Conservation (phyloP, 2,888 invertebrate genomes). For the Tyria jacobaeae region DNA sequence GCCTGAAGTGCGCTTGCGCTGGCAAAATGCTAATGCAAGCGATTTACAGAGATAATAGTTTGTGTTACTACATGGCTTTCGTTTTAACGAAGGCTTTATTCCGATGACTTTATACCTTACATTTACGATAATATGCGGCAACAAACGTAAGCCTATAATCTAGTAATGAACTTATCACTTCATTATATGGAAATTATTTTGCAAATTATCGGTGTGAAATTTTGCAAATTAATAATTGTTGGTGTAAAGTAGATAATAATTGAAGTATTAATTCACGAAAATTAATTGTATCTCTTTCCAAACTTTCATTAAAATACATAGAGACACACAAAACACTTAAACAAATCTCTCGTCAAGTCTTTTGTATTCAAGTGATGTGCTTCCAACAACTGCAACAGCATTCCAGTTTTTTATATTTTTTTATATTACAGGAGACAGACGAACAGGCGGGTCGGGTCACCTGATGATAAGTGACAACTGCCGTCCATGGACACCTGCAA, state of each 20-base stretch:
- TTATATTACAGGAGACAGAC: too few relatives aligned
- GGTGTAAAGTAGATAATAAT: not conserved
- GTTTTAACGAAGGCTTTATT: constrained; percentile 33
- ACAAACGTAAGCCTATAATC: not conserved
- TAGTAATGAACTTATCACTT: constrained; percentile 3
- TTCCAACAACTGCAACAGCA: too few relatives aligned
- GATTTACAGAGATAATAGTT: constrained; percentile 43
- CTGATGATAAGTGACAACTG: too few relatives aligned
- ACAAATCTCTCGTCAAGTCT: too few relatives aligned
- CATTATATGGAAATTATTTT: not conserved
- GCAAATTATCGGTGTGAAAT: constrained; percentile 1
- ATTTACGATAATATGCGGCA: not conserved
- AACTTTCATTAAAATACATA: too few relatives aligned
- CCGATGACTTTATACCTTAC: constrained; percentile 1
- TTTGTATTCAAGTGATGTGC: too few relatives aligned
- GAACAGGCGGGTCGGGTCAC: too few relatives aligned
- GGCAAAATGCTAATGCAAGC: constrained; percentile 40
- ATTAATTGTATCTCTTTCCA: too few relatives aligned
- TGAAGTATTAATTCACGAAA: too few relatives aligned
- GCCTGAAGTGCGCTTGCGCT: constrained; percentile 36
- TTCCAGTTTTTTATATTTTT: too few relatives aligned
- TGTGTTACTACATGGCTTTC: constrained; percentile 37
- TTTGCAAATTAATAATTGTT: not conserved
- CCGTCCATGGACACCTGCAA: too few relatives aligned
- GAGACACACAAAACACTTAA: too few relatives aligned